Conservation (phyloP, 2,888 invertebrate species). For the Tuta absoluta region DNA sequence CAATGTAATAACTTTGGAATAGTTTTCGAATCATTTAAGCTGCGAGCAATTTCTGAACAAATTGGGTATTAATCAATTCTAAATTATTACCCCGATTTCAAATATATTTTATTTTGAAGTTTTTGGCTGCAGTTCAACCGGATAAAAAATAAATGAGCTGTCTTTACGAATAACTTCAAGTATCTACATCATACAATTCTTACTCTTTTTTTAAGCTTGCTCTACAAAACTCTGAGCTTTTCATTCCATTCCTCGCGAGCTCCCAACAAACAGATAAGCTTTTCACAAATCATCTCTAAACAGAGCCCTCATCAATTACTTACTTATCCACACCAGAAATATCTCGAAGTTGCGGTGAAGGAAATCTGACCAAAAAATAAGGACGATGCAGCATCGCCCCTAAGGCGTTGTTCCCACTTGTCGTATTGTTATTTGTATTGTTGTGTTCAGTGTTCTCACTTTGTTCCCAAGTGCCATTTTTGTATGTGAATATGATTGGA, state of each 20-base stretch:
- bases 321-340: conserved; percentile 8
- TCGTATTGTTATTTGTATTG: too few relatives aligned
- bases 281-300: conserved; percentile 10
- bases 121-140: not conserved
- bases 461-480: too few relatives aligned
- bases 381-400: too few relatives aligned
- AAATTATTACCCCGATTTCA: not conserved
- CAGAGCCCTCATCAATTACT: conserved; percentile 4
- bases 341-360: not conserved
- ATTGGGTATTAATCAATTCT: not conserved
- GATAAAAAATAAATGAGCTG: not conserved
- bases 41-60: not conserved
- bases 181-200: not conserved
- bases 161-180: not conserved
- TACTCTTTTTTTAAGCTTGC: not conserved
- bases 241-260: not conserved
- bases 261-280: not conserved
- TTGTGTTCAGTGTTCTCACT: too few relatives aligned
- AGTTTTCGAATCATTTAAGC: not conserved
- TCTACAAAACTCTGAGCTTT: not conserved
- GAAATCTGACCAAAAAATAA: too few relatives aligned
- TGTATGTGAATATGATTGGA: too few relatives aligned
- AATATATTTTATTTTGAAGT: not conserved
- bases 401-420: too few relatives aligned
- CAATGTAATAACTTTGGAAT: not conserved